Evolutionary conservation across 2,888 invertebrate species (phyloP), one percentile per base, ranked within the genome.

Genomic region (Mallateleia sp.): DNA sequence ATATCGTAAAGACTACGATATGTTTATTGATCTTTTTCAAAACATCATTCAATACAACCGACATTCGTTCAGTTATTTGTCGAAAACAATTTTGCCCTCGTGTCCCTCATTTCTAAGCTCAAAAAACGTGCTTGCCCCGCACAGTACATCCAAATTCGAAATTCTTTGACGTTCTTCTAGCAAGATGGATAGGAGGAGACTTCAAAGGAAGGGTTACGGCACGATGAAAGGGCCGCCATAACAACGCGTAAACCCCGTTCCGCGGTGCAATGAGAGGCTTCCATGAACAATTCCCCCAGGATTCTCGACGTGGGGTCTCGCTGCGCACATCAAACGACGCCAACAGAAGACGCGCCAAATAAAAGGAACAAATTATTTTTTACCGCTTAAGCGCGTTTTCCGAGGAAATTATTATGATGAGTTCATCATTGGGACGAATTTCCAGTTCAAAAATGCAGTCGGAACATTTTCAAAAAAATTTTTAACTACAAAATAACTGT

Each of bases 251-350:
- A 69, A 50, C 50, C 28, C 20, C 58, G 69, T 71, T 80, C 47
- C 18, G 80, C 71, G 71, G 71, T 72, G 64, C 24, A 80, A 71
- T n/a, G 80, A 50, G 38, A 32, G 52, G 25, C 60, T 60, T 79
- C 69, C 54, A 64, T 80, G 71, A 80, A 71, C 71, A 81, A 81
- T 71, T 71, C 28, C 56, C 20, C 24, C 45, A 64, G 20, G 60
- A 67, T 80, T 71, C 71, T 72, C 80, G 18, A 72, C 80, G 72
- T 81, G 80, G 80, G 80, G 80, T 72, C 79, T 34, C 34, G 34
- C 38, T 24, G 18, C 25, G 67, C 42, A 56, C 64, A 64, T 80
- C 80, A 64, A 80, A 64, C 72, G 50, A 45, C 28, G 28, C 14
- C 38, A 52, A 22, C 62, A 14, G 15, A 71, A 20, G 8, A n/a